Base-by-base conservation (phyloP, 1,140 invertebrate genomes). In the Galleria mellonella region DNA sequence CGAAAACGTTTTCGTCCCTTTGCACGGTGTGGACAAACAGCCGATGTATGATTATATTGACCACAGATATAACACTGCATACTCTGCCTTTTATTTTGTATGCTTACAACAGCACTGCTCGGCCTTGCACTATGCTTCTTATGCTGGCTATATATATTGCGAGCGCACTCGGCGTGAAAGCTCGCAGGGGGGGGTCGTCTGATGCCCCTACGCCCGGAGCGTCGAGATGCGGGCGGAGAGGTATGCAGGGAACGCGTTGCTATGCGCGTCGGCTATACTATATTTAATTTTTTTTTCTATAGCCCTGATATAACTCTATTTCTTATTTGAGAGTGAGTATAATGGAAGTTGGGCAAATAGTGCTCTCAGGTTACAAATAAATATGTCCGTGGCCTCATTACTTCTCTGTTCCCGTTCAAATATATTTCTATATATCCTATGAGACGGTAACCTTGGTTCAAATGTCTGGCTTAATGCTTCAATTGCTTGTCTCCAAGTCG, bases 241-340 rank as follows among this genome's bases (percentile, higher is more conserved):
- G 9, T 5, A 54, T 32, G 14, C 47, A 33, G 9, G 47, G 41
- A 0, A 42, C 27, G 0, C 31, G 10, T 4, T 43, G 41, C 2
- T 43, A 44, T n/a, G 4, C 35, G 5, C 7, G 2, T 13, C 12
- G 46, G 36, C 0, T 47, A 2, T 1, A 2, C 1, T n/a, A 9
- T 5, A n/a, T 11, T 32, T 11, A 10, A 9, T 10, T 27, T 52
- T 33, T 2, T 12, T 31, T 10, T 2, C 47, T 51, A 40, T 52
- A 57, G 1, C 29, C 10, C 49, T 52, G 51, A 32, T 57, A 49
- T 4, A 57, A 6, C 31, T 57, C 45, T 14, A 47, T 36, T 12
- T 29, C 5, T 27, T 32, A 9, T 45, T 43, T 8, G 45, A 23
- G 3, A 47, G 30, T 5, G 30, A 28, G 13, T 12, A 10, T 14